Conservation (phyloP, 2,797 vertebrate genomes). For the Lacerta agilis region DNA sequence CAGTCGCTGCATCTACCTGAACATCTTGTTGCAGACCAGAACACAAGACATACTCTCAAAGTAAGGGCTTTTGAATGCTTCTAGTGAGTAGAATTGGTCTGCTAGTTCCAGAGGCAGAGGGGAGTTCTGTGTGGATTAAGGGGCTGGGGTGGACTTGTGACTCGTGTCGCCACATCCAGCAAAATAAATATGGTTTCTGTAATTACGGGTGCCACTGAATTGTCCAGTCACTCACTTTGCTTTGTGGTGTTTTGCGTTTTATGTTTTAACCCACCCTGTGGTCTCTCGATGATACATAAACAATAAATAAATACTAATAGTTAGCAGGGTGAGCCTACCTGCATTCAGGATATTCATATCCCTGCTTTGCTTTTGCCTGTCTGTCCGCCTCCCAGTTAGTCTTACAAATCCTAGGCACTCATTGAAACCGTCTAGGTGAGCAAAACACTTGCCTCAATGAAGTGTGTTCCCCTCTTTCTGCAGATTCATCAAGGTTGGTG, state of each 20-base stretch:
- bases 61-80: constrained; percentile 71
- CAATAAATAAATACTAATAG: no score
- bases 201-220: background rate
- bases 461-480: background rate
- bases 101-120: background rate
- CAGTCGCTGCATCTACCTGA: constrained; percentile 95
- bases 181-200: background rate
- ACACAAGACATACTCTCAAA: constrained; percentile 89
- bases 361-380: background rate
- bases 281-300: no score
- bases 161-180: background rate
- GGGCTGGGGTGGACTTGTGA: background rate
- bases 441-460: background rate
- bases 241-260: no score
- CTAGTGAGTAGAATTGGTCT: background rate
- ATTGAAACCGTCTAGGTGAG: background rate
- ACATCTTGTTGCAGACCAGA: constrained; percentile 92
- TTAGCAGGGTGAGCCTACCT: background rate
- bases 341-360: background rate
- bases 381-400: background rate
- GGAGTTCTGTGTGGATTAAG: background rate
- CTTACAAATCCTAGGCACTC: background rate
- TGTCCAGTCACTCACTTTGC: background rate
- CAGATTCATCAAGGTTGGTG: constrained; percentile 92
- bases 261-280: background rate